Base-by-base conservation (phyloP, 2,888 invertebrate genomes). In the Lasioglossum calceatum region DNA sequence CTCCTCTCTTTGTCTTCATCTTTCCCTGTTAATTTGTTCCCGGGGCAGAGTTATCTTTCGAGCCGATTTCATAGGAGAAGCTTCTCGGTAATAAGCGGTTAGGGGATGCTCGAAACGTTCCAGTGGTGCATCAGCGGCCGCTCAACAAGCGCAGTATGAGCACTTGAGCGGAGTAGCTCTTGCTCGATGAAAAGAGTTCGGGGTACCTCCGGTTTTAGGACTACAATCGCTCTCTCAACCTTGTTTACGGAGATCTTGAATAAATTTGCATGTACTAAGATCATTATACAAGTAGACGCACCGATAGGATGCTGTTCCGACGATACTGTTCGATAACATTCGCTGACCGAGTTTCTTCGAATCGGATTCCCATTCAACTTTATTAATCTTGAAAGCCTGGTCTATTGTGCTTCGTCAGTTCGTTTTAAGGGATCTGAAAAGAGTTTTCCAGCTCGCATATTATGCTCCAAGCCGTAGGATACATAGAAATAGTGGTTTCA, bases 101-200 rank as follows among this genome's bases (percentile, higher is more conserved):
- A 27, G 32, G 64, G 64, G 64, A 32, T 64, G 64, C 64, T 64
- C 64, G 64, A 32, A 64, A 64, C 27, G 64, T 64, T 64, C 64
- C 14, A 64, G 64, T 27, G 67, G 67, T 67, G 36, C 67, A 67
- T 39, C 70, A 32, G 16, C 67, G 70, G 70, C 12, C 70, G 36
- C 70, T 67, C 67, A 32, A 36, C 67, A 23, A 67, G 32, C 32
- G 67, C 36, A 19, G 70, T n/a, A 39, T 39, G 70, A 23, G 70
- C 36, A 23, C 70, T 70, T 12, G 70, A 42, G 5, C 39, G 23
- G 70, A 39, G 70, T 70, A 42, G 70, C 70, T 70, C 70, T 42
- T n/a, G 23, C 12, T 5, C 39, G 39, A n/a, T 39, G 39, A 42
- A 70, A 39, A 70, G 70, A 70, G 39, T 39, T 5, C n/a, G n/a